These are phyloP conservation scores for Protonibea diacanthus DNA, from an alignment of 2,797 vertebrate genomes.

Conservation along the genomic window DNA sequence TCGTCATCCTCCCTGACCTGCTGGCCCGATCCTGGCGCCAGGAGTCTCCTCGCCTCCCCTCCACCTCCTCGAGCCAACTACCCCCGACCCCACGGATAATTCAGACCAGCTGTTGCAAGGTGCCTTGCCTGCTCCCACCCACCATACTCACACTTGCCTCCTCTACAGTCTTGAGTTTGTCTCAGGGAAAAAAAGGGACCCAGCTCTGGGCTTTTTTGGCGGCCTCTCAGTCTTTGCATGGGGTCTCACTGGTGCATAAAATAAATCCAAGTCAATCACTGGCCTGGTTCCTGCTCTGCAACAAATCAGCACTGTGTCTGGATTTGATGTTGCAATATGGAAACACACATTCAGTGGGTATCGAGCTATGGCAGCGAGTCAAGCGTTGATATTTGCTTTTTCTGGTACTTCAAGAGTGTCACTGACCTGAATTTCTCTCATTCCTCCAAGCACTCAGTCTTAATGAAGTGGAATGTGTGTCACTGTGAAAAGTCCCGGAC, in stretches of 20 bases:
- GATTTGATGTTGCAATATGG: slow-evolving; percentile 65
- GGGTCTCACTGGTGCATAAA: slow-evolving; percentile 74
- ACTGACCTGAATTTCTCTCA: slow-evolving; percentile 65
- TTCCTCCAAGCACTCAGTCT: slow-evolving; percentile 50
- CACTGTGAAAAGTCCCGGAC: slow-evolving; percentile 58
- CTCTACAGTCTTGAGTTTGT: slow-evolving; percentile 61
- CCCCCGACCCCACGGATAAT: slow-evolving; percentile 82
- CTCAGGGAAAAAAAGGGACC: slow-evolving; percentile 29
- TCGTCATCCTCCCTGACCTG: slow-evolving; percentile 88
- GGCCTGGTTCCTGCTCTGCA: slow-evolving; percentile 63
- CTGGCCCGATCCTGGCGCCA: slow-evolving; percentile 88
- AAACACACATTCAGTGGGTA: slow-evolving; percentile 44
- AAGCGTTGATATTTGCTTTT: slow-evolving; percentile 51
- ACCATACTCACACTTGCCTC: slow-evolving; percentile 79
- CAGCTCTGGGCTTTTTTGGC: slow-evolving; percentile 46
- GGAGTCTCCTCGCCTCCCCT: slow-evolving; percentile 82
- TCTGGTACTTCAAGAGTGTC: slow-evolving; percentile 33
- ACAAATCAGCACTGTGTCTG: slow-evolving; percentile 66
- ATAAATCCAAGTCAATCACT: slow-evolving; percentile 76
- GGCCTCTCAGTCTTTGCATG: slow-evolving; percentile 73
- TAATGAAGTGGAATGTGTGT: slow-evolving; percentile 78
- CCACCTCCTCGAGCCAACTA: slow-evolving; percentile 64
- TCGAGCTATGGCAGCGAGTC: slow-evolving; percentile 39
- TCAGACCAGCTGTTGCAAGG: slow-evolving; percentile 89
- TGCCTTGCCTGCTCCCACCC: slow-evolving; percentile 82